Base-by-base conservation (phyloP, 2,113 vertebrate genomes). In the Typhlomys cinereus region DNA sequence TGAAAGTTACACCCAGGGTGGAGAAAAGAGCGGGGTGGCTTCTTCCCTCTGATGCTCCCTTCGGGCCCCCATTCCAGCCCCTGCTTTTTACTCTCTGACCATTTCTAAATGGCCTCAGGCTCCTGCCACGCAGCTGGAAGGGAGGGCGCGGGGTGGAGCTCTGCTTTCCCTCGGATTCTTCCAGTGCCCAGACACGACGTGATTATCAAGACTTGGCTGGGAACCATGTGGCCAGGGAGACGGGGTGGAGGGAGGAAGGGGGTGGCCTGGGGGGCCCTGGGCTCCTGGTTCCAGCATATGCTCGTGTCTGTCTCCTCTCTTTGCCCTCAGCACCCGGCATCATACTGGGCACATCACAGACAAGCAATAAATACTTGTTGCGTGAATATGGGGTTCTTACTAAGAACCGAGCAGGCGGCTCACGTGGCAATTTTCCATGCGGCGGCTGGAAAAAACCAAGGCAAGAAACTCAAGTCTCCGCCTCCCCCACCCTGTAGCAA, bases 131-230 rank as follows among this genome's bases (percentile, higher is more conserved):
- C n/a, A 74, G 75, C 41, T 64, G 61, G 31, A 15, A 17, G 57
- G 9, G 75, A 57, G 31, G 27, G 80, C 23, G 39, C 23, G 27
- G 61, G 39, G 76, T 62, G 29, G 44, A 71, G 27, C 7, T 23
- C 48, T 31, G 17, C 41, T 75, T 86, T 88, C n/a, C 12, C 79
- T 12, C 41, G 71, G 79, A n/a, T 85, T 85, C 70, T 52, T 80
- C 70, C 89, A 87, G 0, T 52, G 23, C 64, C 48, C 39, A 31
- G 79, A 64, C 10, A 9, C 41, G 9, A n/a, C 4, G 7, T 75
- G 83, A 92, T 57, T 85, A 57, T 69, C 31, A 59, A 82, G 69
- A 64, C 64, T 52, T 88, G 91, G 74, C 69, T 21, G 13, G n/a
- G 14, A 36, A 66, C 29, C 74, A 8, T 2, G 7, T 4, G 46